Conservation (phyloP, 2,888 invertebrate genomes). For the Pogonocherus hispidulus region DNA sequence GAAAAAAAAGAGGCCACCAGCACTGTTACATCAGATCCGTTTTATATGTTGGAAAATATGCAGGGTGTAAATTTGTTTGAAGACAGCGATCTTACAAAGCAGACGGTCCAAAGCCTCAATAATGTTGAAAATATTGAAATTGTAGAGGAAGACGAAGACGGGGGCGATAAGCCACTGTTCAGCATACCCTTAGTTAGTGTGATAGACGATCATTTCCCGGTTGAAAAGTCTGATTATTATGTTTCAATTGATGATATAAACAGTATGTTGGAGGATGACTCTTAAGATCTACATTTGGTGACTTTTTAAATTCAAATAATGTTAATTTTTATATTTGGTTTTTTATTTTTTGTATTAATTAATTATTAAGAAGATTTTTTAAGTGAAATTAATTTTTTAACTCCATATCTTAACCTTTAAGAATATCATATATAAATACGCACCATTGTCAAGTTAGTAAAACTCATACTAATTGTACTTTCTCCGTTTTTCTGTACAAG, state of each 20-base stretch:
- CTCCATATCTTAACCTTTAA: no score
- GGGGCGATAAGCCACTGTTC: not conserved
- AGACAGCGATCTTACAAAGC: not conserved
- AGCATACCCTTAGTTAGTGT: not conserved
- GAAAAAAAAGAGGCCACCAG: no score
- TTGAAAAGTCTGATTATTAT: constrained; percentile 1
- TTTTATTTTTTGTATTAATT: no score
- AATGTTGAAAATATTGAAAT: not conserved
- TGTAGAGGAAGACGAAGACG: not conserved
- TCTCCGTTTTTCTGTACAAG: no score
- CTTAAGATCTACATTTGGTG: not conserved
- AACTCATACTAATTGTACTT: no score
- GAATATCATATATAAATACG: no score
- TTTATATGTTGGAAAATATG: not conserved
- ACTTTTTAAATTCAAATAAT: no score
- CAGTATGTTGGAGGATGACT: not conserved
- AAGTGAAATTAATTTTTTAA: no score
- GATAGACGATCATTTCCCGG: not conserved
- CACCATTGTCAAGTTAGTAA: no score
- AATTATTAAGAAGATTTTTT: no score
- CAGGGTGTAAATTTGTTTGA: not conserved
- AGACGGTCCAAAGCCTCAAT: not conserved
- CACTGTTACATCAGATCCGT: not conserved
- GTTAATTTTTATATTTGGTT: no score
- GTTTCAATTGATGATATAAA: constrained; percentile 14